Conservation (phyloP, 2,888 invertebrate species). For the Philopedon plagiatum region DNA sequence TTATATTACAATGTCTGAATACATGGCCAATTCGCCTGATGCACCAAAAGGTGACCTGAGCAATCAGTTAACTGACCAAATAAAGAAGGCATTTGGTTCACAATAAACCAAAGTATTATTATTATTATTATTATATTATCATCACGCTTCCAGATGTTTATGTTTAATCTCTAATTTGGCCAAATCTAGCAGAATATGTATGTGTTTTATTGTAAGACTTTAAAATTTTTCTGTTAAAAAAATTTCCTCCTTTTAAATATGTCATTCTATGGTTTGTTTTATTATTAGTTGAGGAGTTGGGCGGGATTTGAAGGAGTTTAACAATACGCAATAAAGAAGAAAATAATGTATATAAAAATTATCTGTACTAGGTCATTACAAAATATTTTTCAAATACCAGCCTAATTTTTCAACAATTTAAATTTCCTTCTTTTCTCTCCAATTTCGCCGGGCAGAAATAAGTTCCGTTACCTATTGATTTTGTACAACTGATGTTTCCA, state of each 20-base stretch:
- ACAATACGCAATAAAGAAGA: no score
- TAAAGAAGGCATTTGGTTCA: slow-evolving; percentile 56
- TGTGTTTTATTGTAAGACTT: not conserved
- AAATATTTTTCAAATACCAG: no score
- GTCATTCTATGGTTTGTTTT: no score
- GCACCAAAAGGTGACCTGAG: slow-evolving; percentile 61
- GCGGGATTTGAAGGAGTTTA: no score
- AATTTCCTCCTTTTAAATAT: no score
- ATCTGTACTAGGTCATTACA: no score
- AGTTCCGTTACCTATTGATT: slow-evolving; percentile 5
- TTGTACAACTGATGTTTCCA: not conserved
- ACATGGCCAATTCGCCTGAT: slow-evolving; percentile 72
- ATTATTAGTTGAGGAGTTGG: no score
- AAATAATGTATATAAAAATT: no score
- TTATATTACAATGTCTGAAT: slow-evolving; percentile 90
- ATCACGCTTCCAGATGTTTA: slow-evolving; percentile 12
- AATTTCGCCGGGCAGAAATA: not conserved
- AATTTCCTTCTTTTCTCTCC: not conserved
- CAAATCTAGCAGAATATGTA: not conserved
- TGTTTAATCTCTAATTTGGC: not conserved
- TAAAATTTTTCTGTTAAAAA: no score
- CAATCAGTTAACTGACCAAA: slow-evolving; percentile 58
- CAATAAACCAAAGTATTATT: not conserved
- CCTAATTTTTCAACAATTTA: not conserved
- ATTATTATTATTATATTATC: not conserved